Conservation (phyloP, 2,797 vertebrate species). For the Onychomys arenicola region DNA sequence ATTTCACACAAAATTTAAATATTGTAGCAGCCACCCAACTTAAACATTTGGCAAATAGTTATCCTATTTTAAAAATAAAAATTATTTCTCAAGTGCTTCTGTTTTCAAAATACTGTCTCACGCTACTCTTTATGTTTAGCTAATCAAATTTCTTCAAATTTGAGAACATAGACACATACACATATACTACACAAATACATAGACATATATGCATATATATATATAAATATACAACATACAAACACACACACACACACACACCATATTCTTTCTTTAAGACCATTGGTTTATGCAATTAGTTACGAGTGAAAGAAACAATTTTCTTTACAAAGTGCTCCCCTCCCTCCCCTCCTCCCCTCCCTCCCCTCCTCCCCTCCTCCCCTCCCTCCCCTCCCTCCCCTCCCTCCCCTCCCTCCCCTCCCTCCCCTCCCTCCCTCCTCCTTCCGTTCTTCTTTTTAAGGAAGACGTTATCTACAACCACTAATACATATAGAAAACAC, state of each 20-base stretch:
- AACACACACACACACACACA: neutral
- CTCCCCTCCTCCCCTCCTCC: too few relatives aligned
- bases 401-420: neutral
- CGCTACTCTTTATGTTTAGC: slow-evolving; percentile 76
- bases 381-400: neutral
- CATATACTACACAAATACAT: neutral
- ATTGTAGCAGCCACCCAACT: slow-evolving; percentile 84
- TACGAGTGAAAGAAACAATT: neutral
- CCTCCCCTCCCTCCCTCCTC: neutral
- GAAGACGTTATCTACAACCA: neutral
- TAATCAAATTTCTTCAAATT: slow-evolving; percentile 67
- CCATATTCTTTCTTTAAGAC: neutral
- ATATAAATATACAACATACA: neutral
- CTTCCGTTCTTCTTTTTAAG: neutral
- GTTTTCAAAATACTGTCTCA: slow-evolving; percentile 83
- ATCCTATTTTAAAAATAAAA: slow-evolving; percentile 84
- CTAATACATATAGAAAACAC: slow-evolving; percentile 15
- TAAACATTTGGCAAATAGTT: slow-evolving; percentile 86
- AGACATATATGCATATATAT: neutral
- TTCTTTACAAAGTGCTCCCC: neutral
- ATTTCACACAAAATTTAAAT: slow-evolving; percentile 86
- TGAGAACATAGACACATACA: neutral
- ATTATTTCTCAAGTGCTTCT: slow-evolving; percentile 83
- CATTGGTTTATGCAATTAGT: slow-evolving; percentile 11
- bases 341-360: neutral